A percentile compares a stretch with the other conserved stretches of the same genome.
phyloP scores from a whole-genome alignment of 2,888 invertebrate species.

The Sminthurides aquaticus region DNA sequence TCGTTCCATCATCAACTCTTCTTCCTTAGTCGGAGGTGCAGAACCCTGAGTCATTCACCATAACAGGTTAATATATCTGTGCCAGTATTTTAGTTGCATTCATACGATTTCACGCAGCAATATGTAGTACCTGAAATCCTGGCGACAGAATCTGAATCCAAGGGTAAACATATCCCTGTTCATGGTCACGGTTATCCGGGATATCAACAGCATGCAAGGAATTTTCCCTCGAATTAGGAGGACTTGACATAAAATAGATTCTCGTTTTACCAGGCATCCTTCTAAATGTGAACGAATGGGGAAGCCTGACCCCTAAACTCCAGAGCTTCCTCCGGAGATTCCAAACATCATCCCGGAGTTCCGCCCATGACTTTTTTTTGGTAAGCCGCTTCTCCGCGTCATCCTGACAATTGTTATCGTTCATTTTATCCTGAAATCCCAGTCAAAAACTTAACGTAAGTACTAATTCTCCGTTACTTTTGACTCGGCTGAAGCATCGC shows the following conservation, averaged over 20 bases:
- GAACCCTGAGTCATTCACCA: conserved; percentile 24
- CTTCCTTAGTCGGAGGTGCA: conserved; percentile 54
- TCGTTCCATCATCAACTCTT: conserved; percentile 82
- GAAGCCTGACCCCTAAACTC: conserved; percentile 70
- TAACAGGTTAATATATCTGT: neutral
- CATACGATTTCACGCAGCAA: neutral
- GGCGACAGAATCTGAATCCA: conserved; percentile 42
- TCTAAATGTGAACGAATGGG: conserved; percentile 72
- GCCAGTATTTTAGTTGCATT: neutral
- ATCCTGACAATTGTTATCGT: neutral
- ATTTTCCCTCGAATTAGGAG: conserved; percentile 81
- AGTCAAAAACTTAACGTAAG: neutral
- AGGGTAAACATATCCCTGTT: conserved; percentile 21
- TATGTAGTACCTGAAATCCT: conserved; percentile 38
- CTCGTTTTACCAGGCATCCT: conserved; percentile 62
- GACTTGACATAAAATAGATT: conserved; percentile 82
- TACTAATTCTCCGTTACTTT: too few relatives aligned
- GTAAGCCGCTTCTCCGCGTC: neutral
- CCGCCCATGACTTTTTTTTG: conserved; percentile 59
- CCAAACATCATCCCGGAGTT: conserved; percentile 69
- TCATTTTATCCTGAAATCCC: neutral
- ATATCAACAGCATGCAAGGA: conserved; percentile 47
- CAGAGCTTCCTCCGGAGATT: conserved; percentile 71
- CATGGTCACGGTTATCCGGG: conserved; percentile 25
- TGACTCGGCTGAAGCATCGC: too few relatives aligned